phyloP scores from a whole-genome alignment of 2,888 invertebrate genomes.

The Pemphredon lugubris region DNA sequence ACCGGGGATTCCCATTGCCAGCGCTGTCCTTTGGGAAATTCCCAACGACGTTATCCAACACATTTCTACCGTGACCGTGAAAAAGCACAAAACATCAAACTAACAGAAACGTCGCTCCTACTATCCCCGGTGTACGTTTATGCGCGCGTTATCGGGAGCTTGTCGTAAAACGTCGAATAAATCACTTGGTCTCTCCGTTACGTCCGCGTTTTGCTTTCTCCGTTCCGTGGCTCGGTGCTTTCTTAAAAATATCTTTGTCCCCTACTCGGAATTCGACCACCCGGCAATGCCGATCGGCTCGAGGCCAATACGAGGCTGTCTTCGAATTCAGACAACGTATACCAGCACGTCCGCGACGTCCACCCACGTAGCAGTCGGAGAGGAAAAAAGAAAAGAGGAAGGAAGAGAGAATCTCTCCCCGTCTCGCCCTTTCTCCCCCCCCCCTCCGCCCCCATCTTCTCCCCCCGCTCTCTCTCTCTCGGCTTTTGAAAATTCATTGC shows the following conservation, averaged over 20 bases:
- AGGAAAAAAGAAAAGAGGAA: conserved; percentile 13
- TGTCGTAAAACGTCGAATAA: conserved; percentile 7
- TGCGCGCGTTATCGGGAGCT: too few species aligned
- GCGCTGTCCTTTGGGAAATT: too few species aligned
- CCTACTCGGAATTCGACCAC: conserved; percentile 42
- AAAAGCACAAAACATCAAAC: too few species aligned
- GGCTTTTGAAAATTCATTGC: conserved; percentile 51
- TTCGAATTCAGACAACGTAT: conserved; percentile 51
- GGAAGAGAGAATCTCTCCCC: conserved; percentile 7
- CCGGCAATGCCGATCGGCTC: conserved; percentile 22
- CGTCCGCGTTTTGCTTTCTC: conserved; percentile 32
- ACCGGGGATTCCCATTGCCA: too few species aligned
- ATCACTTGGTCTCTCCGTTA: conserved; percentile 24
- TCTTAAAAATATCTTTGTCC: conserved; percentile 36
- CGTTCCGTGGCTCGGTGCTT: conserved; percentile 19
- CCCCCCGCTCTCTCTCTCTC: too few species aligned
- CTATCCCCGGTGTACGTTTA: too few species aligned
- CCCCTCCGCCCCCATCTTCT: too few species aligned
- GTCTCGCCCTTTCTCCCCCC: too few species aligned
- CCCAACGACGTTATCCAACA: too few species aligned
- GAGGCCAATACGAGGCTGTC: conserved; percentile 27
- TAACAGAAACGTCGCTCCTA: too few species aligned
- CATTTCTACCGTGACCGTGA: too few species aligned
- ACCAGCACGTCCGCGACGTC: conserved; percentile 39
- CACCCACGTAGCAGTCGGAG: conserved; percentile 46